Evolutionary conservation across 1,140 invertebrate genomes (phyloP).

Genomic region (Mycetomoellerius zeteki): DNA sequence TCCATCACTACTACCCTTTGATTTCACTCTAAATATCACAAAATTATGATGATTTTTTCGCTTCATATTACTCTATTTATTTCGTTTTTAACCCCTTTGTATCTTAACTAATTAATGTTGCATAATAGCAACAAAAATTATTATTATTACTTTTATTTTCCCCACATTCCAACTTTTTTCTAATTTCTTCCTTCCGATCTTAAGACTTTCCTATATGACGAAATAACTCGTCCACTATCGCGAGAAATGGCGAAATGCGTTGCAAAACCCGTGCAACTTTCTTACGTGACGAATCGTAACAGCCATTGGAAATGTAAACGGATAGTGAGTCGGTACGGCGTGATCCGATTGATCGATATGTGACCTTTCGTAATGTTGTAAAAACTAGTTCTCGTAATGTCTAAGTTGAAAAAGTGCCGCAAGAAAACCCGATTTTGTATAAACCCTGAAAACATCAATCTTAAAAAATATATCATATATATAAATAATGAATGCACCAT

Average conservation of each 20-base stretch:
- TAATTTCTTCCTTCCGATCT: conserved; percentile 48
- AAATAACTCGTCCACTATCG: conserved; percentile 41
- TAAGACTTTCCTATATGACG: conserved; percentile 38
- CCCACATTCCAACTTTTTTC: background rate
- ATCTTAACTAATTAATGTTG: no score
- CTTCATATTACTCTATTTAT: no score
- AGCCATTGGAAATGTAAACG: conserved; percentile 66
- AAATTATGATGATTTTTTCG: no score
- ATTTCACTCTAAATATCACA: no score
- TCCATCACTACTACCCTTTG: no score
- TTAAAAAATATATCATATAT: background rate
- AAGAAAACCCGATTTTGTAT: background rate
- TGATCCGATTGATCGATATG: conserved; percentile 36
- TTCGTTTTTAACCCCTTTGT: no score
- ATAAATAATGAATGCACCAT: background rate
- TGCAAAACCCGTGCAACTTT: conserved; percentile 67
- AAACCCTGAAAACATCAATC: background rate
- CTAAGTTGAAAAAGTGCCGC: background rate
- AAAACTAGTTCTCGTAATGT: conserved; percentile 11
- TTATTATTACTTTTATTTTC: background rate
- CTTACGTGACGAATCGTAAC: conserved; percentile 64
- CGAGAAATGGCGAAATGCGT: conserved; percentile 66
- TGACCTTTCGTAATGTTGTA: conserved; percentile 34
- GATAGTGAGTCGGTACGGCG: conserved; percentile 48
- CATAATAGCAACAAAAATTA: no score